A percentile compares a stretch with the other conserved stretches of the same genome.
These are phyloP conservation scores for Narcine bancroftii DNA, from an alignment of 2,113 vertebrate genomes.

Conservation along the genomic window DNA sequence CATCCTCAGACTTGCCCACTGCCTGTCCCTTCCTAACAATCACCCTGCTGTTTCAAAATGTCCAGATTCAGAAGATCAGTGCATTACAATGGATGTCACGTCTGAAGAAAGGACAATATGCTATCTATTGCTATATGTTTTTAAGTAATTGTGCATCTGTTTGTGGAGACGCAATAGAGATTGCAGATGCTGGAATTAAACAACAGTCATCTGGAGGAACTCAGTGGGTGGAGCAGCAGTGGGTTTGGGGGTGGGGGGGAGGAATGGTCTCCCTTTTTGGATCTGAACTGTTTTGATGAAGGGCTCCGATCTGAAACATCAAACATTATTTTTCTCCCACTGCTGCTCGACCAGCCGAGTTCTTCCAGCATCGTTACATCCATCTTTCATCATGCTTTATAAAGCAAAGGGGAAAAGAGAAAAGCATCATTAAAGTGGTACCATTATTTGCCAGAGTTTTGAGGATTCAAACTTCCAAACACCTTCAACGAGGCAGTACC, in stretches of 20 bases:
- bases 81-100: not conserved
- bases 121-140: not conserved
- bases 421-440: not conserved
- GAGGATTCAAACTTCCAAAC: too few relatives aligned
- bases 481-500: not conserved
- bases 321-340: too few relatives aligned
- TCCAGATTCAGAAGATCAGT: not conserved
- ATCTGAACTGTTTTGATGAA: too few relatives aligned
- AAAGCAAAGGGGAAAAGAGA: not conserved
- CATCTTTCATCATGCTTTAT: not conserved
- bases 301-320: too few relatives aligned
- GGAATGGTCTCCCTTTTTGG: too few relatives aligned
- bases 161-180: too few relatives aligned
- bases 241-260: too few relatives aligned
- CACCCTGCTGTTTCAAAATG: too few relatives aligned
- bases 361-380: not conserved
- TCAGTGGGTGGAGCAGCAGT: too few relatives aligned
- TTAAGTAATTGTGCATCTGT: not conserved
- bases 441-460: not conserved
- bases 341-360: too few relatives aligned
- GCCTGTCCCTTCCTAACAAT: not conserved
- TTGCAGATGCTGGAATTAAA: too few relatives aligned
- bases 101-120: not conserved
- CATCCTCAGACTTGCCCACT: not conserved
- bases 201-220: too few relatives aligned